phyloP scores from a whole-genome alignment of 64 coral and sea anemone genomes.

The Montipora cactus region DNA sequence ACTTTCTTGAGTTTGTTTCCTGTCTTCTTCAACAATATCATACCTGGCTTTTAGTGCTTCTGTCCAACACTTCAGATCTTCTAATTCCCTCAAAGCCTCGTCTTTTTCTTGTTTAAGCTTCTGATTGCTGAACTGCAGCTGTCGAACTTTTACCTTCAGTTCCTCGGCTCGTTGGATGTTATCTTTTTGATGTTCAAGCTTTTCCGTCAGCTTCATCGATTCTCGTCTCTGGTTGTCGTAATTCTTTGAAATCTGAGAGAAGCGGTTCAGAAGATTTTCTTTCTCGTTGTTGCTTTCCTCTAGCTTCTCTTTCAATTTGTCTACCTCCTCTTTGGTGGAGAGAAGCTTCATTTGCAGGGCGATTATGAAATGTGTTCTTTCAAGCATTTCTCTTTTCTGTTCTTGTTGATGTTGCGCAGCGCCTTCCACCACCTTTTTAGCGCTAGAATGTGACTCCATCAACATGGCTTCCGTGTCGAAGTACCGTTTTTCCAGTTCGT shows the following conservation, averaged over 20 bases:
- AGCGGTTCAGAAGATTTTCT: slow-evolving; percentile 61
- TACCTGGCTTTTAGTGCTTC: slow-evolving; percentile 68
- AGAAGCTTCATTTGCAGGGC: slow-evolving; percentile 92
- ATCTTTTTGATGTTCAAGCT: slow-evolving; percentile 86
- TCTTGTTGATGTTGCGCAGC: slow-evolving; percentile 66
- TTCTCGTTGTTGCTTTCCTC: slow-evolving; percentile 55
- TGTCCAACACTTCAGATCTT: slow-evolving; percentile 51
- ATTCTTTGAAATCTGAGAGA: slow-evolving; percentile 70
- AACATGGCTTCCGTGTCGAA: slow-evolving; percentile 72
- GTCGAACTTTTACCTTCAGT: slow-evolving; percentile 77
- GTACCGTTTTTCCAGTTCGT: slow-evolving; percentile 79
- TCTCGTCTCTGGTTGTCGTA: slow-evolving; percentile 92
- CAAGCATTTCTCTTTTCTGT: slow-evolving; percentile 67
- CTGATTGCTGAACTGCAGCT: slow-evolving; percentile 76
- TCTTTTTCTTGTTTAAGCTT: slow-evolving; percentile 72
- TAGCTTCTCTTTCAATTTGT: slow-evolving; percentile 63
- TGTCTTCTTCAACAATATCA: slow-evolving; percentile 70
- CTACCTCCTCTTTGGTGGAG: slow-evolving; percentile 79
- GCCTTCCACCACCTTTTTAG: slow-evolving; percentile 73
- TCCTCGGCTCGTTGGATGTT: slow-evolving; percentile 80
- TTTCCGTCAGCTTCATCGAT: slow-evolving; percentile 85
- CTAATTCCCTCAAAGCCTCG: slow-evolving; percentile 47
- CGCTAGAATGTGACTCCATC: slow-evolving; percentile 74
- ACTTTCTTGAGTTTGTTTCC: slow-evolving; percentile 59
- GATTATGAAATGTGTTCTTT: slow-evolving; percentile 90